A percentile compares a stretch with the other conserved stretches of the same genome.
phyloP scores from a whole-genome alignment of 2,888 invertebrate genomes.

The Caenorhabditis plicata region DNA sequence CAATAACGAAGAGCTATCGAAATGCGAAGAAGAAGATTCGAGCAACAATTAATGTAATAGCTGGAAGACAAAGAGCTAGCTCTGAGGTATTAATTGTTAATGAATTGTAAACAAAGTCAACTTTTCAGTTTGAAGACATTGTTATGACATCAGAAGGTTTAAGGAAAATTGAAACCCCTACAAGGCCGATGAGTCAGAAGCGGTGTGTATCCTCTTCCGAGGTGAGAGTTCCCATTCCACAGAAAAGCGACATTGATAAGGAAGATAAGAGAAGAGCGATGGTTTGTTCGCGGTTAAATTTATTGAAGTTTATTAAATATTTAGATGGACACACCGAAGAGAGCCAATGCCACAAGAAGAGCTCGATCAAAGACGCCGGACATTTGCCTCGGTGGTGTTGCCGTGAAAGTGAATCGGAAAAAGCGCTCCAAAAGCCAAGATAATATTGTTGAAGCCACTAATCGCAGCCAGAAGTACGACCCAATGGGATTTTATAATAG shows the following conservation, averaged over 20 bases:
- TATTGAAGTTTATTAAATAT: too few relatives aligned
- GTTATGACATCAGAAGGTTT: slow-evolving; percentile 27
- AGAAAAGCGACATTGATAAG: slow-evolving; percentile 6
- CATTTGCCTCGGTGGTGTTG: neutral
- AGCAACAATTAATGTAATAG: slow-evolving; percentile 18
- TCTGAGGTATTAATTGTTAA: neutral
- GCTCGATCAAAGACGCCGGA: slow-evolving; percentile 17
- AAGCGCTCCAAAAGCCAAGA: slow-evolving; percentile 14
- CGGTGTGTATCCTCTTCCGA: slow-evolving; percentile 19
- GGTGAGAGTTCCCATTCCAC: slow-evolving; percentile 2
- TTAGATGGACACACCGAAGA: neutral
- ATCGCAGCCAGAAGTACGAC: too few relatives aligned
- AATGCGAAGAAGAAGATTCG: slow-evolving; percentile 26
- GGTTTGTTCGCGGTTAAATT: too few relatives aligned
- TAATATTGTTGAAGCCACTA: too few relatives aligned
- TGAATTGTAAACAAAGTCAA: neutral
- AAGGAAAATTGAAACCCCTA: slow-evolving; percentile 16
- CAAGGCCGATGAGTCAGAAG: slow-evolving; percentile 6
- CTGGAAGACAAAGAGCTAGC: slow-evolving; percentile 7
- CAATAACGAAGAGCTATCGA: slow-evolving; percentile 17
- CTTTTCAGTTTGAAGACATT: slow-evolving; percentile 11
- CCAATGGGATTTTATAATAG: slow-evolving; percentile 14
- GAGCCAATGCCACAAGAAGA: slow-evolving; percentile 2
- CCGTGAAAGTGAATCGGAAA: too few relatives aligned
- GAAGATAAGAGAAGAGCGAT: slow-evolving; percentile 9